Evolutionary conservation across 1,140 invertebrate genomes (phyloP), one percentile per base, ranked within the genome.

Genomic region (Polypedilum vanderplanki): DNA sequence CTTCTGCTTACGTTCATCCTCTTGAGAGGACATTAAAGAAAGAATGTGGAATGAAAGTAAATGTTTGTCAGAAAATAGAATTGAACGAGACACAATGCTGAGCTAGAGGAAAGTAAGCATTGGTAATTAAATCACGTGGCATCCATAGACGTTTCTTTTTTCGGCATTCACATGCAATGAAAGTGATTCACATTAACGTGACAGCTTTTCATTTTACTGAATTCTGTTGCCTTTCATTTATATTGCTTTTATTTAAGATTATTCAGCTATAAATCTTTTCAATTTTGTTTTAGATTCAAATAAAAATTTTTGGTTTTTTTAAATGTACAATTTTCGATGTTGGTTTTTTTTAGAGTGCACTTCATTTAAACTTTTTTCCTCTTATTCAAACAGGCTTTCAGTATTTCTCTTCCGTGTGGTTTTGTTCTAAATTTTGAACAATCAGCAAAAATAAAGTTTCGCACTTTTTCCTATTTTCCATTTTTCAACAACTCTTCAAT

Each of bases 71-170:
- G 3, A 70, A 20, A 22, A n/a, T n/a, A 18, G 65, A 70, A 20
- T 57, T 57, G 46, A 57, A 57, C 3, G 46, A 57, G 46, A 57
- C 46, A 57, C n/a, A 57, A 57, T 57, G 46, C 24, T 33, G 24
- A 33, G 24, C 24, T 5, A 33, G 24, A 33, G 5, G 1, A 33
- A 33, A 33, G 46, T 57, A 57, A 12, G n/a, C 46, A 57, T 57
- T 57, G 46, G 20, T 70, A 70, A 70, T 70, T 70, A 70, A 70
- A 70, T 70, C 65, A 70, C 65, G 65, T 70, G 65, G 65, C 65
- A 70, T 70, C 17, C 20, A 70, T 70, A 70, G 65, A 70, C 65
- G 8, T 70, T 22, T 5, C 17, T 9, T 70, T n/a, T 9, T 70
- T n/a, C 10, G 17, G 17, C 65, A 70, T 18, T 70, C 17, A 70